Conservation (phyloP, 2,888 invertebrate genomes). For the Cataglyphis albicans region DNA sequence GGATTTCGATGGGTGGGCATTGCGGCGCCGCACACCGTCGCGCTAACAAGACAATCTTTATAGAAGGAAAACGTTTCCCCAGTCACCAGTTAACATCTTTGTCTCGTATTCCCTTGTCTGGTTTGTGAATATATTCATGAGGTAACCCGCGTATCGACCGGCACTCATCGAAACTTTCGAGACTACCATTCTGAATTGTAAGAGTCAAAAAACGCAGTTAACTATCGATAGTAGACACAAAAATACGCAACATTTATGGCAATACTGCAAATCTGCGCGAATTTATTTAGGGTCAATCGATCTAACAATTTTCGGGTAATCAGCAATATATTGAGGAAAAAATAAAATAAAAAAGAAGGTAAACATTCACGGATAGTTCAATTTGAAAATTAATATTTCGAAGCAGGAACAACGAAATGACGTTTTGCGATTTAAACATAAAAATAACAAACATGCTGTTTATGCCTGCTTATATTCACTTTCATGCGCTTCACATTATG, state of each 20-base stretch:
- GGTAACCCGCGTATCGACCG: slow-evolving; percentile 78
- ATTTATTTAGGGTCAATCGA: neutral
- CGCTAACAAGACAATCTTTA: slow-evolving; percentile 83
- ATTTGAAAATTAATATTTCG: neutral
- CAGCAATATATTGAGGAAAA: neutral
- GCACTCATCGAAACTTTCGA: slow-evolving; percentile 71
- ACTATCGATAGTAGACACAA: neutral
- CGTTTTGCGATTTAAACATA: neutral
- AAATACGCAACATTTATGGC: neutral
- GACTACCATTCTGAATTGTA: slow-evolving; percentile 55
- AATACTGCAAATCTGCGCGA: slow-evolving; percentile 1
- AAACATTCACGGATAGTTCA: no score
- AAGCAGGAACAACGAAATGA: neutral
- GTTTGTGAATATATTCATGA: slow-evolving; percentile 85
- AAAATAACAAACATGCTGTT: neutral
- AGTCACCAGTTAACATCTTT: slow-evolving; percentile 84
- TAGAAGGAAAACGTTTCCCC: slow-evolving; percentile 82
- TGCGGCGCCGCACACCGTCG: slow-evolving; percentile 64
- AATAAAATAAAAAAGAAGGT: neutral
- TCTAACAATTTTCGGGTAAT: slow-evolving; percentile 9
- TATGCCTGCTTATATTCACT: neutral
- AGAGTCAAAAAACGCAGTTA: slow-evolving; percentile 38
- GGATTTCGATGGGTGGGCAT: slow-evolving; percentile 76
- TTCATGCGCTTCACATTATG: neutral
- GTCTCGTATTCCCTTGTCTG: slow-evolving; percentile 79